Percentiles rank a stretch among this genome's conserved stretches.
Evolutionary conservation across 2,888 invertebrate genomes (phyloP).

Genomic region (Drosophila ezoana): DNA sequence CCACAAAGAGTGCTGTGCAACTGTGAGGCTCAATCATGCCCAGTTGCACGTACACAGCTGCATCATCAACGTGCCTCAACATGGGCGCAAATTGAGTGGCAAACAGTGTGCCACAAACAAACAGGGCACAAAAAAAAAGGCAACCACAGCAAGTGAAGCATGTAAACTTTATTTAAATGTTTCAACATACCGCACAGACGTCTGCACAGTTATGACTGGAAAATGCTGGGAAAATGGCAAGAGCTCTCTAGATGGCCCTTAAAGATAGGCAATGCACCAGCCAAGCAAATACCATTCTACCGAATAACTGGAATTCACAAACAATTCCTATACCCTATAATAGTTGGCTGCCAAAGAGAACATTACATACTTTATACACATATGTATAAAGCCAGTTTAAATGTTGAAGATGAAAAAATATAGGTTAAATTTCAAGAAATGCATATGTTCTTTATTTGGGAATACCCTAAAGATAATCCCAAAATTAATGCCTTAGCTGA

Average conservation of each 20-base stretch:
- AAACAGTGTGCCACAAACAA: slow-evolving; percentile 37
- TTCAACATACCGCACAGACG: slow-evolving; percentile 19
- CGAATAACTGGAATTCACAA: slow-evolving; percentile 1
- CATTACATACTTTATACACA: no score
- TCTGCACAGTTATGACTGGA: slow-evolving; percentile 25
- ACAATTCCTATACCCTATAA: slow-evolving; percentile 4
- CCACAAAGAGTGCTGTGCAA: slow-evolving; percentile 1
- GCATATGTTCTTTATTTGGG: no score
- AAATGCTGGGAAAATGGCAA: slow-evolving; percentile 16
- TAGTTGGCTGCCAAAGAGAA: no score
- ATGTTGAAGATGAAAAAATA: no score
- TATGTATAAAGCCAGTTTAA: no score
- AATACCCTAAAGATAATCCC: no score
- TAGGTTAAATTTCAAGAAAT: no score
- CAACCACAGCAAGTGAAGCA: slow-evolving; percentile 51
- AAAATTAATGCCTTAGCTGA: no score
- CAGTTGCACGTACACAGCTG: slow-evolving; percentile 17
- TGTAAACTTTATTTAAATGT: slow-evolving; percentile 58
- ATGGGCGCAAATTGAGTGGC: slow-evolving; percentile 56
- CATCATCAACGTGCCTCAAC: slow-evolving; percentile 40
- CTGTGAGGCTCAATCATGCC: slow-evolving; percentile 23
- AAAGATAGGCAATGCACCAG: slow-evolving; percentile 9
- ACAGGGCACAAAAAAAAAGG: slow-evolving; percentile 16
- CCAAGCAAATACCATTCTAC: slow-evolving; percentile 2
- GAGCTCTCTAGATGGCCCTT: slow-evolving; percentile 2